These are phyloP conservation scores for Poecilia wingei DNA, from an alignment of 2,797 vertebrate genomes.

Conservation along the genomic window DNA sequence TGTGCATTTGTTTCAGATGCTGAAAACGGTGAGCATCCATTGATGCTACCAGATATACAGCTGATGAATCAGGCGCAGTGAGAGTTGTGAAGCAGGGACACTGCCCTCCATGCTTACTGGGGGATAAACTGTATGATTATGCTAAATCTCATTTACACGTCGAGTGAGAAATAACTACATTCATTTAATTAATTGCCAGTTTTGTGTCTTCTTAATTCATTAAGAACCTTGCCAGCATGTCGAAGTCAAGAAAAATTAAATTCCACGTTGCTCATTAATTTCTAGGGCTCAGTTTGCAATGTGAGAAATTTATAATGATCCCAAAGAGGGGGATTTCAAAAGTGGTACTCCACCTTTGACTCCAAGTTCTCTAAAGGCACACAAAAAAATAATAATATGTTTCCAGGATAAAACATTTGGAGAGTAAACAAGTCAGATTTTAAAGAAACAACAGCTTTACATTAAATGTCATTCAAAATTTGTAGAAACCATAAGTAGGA, in stretches of 20 bases:
- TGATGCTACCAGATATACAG: neutral
- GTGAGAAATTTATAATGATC: neutral
- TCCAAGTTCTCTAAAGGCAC: neutral
- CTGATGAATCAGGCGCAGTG: neutral
- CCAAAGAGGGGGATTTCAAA: neutral
- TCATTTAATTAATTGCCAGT: neutral
- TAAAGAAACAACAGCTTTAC: neutral
- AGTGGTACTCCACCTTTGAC: neutral
- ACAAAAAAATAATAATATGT: too few species aligned
- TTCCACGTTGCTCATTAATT: neutral
- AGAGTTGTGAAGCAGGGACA: neutral
- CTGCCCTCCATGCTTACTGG: neutral
- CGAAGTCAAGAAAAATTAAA: neutral
- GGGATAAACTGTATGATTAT: neutral
- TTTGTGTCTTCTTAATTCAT: slow-evolving; percentile 3
- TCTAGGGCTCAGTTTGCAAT: neutral
- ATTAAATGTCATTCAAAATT: neutral
- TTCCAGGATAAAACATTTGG: neutral
- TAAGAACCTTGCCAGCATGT: neutral
- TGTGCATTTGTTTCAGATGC: neutral
- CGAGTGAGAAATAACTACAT: neutral
- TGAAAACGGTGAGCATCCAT: neutral
- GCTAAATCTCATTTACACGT: neutral
- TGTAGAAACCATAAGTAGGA: neutral
- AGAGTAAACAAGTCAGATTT: neutral